Conservation (phyloP, 2,113 vertebrate species). For the Dinomys branickii region DNA sequence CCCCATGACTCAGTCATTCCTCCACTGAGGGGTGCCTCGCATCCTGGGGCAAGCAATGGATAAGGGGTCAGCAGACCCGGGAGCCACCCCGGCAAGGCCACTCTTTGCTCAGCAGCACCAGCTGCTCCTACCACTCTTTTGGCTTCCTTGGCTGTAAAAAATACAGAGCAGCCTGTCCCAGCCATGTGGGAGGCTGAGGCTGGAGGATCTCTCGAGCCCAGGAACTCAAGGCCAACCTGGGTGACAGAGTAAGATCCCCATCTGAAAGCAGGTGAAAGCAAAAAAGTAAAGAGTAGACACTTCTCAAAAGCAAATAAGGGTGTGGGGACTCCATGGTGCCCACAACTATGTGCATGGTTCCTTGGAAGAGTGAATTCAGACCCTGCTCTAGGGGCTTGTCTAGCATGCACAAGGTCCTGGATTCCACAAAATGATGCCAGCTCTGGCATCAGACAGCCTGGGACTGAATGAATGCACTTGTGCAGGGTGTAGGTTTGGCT, state of each 20-base stretch:
- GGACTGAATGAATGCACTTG: neutral
- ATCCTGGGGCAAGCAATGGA: neutral
- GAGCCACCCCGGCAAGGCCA: neutral
- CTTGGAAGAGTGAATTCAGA: neutral
- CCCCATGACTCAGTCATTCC: neutral
- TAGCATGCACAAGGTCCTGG: neutral
- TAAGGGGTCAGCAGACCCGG: neutral
- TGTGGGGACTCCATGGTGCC: rapidly evolving
- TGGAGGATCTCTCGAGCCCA: neutral
- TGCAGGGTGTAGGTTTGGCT: too few relatives aligned
- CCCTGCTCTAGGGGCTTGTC: neutral
- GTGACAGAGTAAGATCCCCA: neutral
- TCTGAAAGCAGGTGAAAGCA: neutral
- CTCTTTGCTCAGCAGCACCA: neutral
- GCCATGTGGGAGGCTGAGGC: neutral
- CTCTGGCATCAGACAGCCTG: neutral
- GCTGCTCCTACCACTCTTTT: neutral
- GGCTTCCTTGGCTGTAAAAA: neutral
- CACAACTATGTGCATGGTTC: neutral
- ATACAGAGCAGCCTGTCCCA: neutral
- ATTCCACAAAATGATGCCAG: neutral
- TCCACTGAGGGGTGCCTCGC: neutral
- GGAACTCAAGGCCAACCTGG: neutral
- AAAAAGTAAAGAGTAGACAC: neutral
- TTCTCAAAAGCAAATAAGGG: neutral